Evolutionary conservation across 2,888 invertebrate genomes (phyloP).

Genomic region (Lycocerus yunnanus): DNA sequence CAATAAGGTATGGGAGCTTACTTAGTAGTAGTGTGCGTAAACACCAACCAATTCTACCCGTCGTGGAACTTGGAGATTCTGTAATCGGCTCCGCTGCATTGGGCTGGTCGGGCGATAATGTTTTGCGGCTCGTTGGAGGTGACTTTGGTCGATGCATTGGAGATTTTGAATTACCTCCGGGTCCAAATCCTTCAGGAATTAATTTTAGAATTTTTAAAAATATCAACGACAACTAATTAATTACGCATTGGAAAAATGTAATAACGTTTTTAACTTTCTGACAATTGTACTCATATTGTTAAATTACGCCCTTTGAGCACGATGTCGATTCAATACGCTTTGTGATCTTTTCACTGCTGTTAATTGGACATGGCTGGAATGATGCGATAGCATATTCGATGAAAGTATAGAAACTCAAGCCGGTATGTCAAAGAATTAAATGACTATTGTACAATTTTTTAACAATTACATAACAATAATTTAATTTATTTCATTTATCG

Average conservation of each 20-base stretch:
- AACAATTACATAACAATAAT: not conserved
- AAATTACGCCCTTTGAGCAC: not conserved
- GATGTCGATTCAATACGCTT: not conserved
- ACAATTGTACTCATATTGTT: not conserved
- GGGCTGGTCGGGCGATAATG: constrained; percentile 66
- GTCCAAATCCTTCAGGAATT: constrained; percentile 58
- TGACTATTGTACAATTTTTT: not conserved
- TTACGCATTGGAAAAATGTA: not conserved
- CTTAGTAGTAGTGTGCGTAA: constrained; percentile 69
- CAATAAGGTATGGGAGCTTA: constrained; percentile 42
- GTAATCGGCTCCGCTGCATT: constrained; percentile 71
- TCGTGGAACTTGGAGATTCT: constrained; percentile 68
- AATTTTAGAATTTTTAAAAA: not conserved
- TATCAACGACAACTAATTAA: not conserved
- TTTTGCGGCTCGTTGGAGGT: constrained; percentile 62
- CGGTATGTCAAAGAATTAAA: not conserved
- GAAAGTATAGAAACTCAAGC: not conserved
- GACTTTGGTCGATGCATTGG: constrained; percentile 56
- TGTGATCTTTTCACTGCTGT: constrained; percentile 1
- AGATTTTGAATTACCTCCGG: constrained; percentile 52
- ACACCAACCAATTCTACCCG: constrained; percentile 72
- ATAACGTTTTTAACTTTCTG: not conserved
- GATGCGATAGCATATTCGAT: not conserved
- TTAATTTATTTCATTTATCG: not conserved
- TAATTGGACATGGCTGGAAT: not conserved